Percentiles rank a stretch among this genome's conserved stretches.
phyloP scores from a whole-genome alignment of 1,140 invertebrate genomes.

The Tetramorium simillimum region DNA sequence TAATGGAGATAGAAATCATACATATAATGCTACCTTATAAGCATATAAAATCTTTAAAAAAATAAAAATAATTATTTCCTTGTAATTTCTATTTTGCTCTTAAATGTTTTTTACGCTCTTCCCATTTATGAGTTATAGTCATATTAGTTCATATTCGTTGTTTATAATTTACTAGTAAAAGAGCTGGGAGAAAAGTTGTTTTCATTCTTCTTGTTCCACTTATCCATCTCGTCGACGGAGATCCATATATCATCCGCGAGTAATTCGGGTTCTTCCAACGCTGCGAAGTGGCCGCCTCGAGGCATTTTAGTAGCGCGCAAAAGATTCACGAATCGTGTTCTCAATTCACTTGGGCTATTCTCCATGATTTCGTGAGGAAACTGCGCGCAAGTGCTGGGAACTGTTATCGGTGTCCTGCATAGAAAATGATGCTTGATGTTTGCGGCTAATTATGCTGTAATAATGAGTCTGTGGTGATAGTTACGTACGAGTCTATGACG shows the following conservation, averaged over 20 bases:
- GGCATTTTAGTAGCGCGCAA: constrained; percentile 32
- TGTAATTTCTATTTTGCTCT: background rate
- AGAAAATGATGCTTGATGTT: background rate
- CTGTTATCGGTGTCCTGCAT: background rate
- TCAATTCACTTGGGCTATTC: background rate
- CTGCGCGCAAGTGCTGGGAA: background rate
- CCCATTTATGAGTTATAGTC: background rate
- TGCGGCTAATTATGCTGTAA: background rate
- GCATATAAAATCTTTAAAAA: background rate
- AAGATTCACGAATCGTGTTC: constrained; percentile 20
- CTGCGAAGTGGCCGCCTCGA: constrained; percentile 24
- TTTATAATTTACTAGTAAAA: background rate
- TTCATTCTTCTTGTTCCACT: background rate
- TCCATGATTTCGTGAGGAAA: background rate
- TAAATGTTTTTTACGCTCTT: background rate
- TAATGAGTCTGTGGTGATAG: background rate
- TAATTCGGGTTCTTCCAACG: constrained; percentile 10
- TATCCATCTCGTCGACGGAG: background rate
- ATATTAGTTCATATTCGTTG: background rate
- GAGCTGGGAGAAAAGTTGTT: background rate
- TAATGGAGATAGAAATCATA: background rate
- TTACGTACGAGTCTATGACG: background rate
- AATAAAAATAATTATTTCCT: background rate
- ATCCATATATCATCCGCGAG: constrained; percentile 23
- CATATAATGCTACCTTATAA: background rate